Base-by-base conservation (phyloP, 1,140 invertebrate genomes). In the Halyomorpha halys region DNA sequence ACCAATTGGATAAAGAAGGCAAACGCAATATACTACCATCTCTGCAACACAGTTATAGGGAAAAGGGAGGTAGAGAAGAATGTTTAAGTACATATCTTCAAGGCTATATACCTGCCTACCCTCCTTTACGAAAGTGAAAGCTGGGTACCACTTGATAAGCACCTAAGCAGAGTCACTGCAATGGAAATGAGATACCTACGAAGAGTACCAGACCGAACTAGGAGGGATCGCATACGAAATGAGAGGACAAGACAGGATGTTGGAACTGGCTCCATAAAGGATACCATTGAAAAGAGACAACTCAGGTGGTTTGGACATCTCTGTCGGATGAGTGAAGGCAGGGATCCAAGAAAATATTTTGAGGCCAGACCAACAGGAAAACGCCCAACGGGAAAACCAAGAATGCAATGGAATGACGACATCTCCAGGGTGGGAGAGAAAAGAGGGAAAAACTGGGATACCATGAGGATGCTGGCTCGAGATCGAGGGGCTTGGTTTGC, bases 31-130 rank as follows among this genome's bases (percentile, higher is more conserved):
- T 27, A 56, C 23, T 56, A 56, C 53, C 53, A 56, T 3, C 21
- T 56, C 6, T 56, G 53, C 53, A 56, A 56, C 21, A 23, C 53
- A 6, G 23, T 56, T 56, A n/a, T n/a, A 23, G 53, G 51, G 21
- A 56, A 56, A 15, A 56, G 15, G 14, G 16, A 56, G 21, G 21
- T 56, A n/a, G 53, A 11, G 4, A 56, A 56, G 3, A 27, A 56
- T 5, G 53, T 56, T 25, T 27, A 56, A 25, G 0, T 56, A 23
- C 53, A 56, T n/a, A 56, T 56, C 15, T 56, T 56, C 53, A 56
- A 25, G 53, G 23, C 23, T n/a, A 27, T 27, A 11, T 56, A 25
- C 4, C 23, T 56, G 27, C 21, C 53, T 11, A 56, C 23, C 21
- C 23, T 56, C 5, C 53, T 56, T 4, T 25, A 3, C 18, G 53